phyloP scores from a whole-genome alignment of 2,797 vertebrate genomes.

The Sebastes melanostomus region DNA sequence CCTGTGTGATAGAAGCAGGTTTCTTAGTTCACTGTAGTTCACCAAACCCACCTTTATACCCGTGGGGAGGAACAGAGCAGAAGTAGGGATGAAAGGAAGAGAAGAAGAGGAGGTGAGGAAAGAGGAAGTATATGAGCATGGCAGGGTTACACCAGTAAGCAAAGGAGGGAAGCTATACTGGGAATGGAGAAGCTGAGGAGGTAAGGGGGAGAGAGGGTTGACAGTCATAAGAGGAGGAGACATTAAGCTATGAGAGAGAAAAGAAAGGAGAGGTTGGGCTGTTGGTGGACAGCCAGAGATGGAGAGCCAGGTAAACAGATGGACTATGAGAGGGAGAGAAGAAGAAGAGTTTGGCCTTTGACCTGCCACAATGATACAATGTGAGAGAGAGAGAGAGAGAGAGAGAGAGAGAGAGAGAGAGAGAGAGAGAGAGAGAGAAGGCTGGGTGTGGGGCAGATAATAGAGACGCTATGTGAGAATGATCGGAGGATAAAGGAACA shows the following conservation, averaged over 20 bases:
- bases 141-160: neutral
- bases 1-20: neutral
- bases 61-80: neutral
- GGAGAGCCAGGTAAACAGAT: slow-evolving; percentile 18
- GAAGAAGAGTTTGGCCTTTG: slow-evolving; percentile 29
- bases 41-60: neutral
- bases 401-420: neutral
- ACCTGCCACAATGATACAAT: slow-evolving; percentile 13
- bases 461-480: neutral
- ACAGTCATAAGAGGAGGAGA: neutral
- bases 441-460: neutral
- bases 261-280: neutral
- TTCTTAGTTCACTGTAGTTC: neutral
- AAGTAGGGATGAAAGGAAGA: neutral
- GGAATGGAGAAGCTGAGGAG: neutral
- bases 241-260: neutral
- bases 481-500: neutral
- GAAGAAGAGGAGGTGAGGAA: neutral
- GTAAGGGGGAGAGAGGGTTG: neutral
- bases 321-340: slow-evolving; percentile 15
- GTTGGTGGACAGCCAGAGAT: neutral
- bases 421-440: neutral
- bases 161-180: neutral
- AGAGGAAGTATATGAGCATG: neutral
- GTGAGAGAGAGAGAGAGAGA: neutral